These are phyloP conservation scores for Dryoscopus gambensis DNA, from an alignment of 2,113 vertebrate species.

Conservation along the genomic window DNA sequence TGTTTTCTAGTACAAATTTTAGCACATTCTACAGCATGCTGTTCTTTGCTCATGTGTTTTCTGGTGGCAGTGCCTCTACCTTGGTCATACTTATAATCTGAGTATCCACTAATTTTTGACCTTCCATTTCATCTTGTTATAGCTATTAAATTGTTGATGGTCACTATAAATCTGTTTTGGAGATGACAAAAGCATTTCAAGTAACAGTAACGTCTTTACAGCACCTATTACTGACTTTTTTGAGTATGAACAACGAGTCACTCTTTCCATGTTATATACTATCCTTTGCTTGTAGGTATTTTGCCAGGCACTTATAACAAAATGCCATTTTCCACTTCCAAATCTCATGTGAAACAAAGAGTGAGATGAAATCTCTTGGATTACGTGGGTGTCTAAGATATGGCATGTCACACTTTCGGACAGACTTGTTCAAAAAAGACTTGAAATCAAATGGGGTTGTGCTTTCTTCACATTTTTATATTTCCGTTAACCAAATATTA, in stretches of 20 bases:
- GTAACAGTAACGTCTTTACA: neutral
- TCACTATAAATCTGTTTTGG: conserved; percentile 48
- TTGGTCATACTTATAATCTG: conserved; percentile 33
- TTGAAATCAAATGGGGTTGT: neutral
- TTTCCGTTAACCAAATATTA: neutral
- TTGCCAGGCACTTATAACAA: neutral
- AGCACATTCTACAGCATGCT: neutral
- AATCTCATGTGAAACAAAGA: neutral
- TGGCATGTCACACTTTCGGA: neutral
- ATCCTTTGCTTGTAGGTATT: neutral
- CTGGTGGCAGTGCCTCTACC: neutral
- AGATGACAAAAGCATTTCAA: conserved; percentile 30
- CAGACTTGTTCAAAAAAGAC: neutral
- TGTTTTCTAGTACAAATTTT: neutral
- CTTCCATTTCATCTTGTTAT: conserved; percentile 27
- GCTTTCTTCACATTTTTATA: neutral
- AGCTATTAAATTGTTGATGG: conserved; percentile 36
- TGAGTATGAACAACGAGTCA: neutral
- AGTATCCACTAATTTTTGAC: conserved; percentile 25
- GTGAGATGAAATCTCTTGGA: neutral
- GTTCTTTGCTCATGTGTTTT: neutral
- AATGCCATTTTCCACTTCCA: neutral
- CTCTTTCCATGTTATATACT: neutral
- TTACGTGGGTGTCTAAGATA: neutral
- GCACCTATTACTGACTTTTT: neutral